Base-by-base conservation (phyloP, 2,113 vertebrate species). In the Aldabrachelys gigantea region DNA sequence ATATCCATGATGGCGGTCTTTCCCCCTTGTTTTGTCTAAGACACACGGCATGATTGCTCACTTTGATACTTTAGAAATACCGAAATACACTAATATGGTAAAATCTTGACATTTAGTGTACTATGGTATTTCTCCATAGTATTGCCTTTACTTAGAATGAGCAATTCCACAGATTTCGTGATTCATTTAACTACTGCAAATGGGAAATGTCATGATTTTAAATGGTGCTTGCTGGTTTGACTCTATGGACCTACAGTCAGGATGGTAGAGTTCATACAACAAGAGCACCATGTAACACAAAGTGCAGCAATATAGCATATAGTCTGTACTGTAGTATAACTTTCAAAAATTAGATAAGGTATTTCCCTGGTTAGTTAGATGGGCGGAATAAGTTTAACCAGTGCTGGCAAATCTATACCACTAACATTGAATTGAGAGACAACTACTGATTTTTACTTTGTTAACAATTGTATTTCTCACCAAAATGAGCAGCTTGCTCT, bases 1-100 rank as follows among this genome's bases (percentile, higher is more conserved):
- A 16, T 72, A 44, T 31, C 17, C 5, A 13, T 29, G 4, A 24
- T 62, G 10, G 3, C 14, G 2, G 31, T 29, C 78, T 78, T 89
- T 80, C 13, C 3, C 21, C 5, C 35, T 54, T 80, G 21, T 25
- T 92, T 85, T 69, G 4, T 72, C 56, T 47, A 8, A 80, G 1
- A 5, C 1, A 6, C 5, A 69, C 10, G 80, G 3, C 22, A 53
- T 24, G 6, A 25, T 24, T 83, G 11, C 2, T 83, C n/a, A 72
- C 49, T 87, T 82, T 96, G n/a, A 52, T 72, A 56, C 21, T 69
- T 84, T 88, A 81, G 76, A 93, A 93, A 86, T 89, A 53, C 56
- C 88, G n/a, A 85, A 91, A 90, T 83, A 78, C 0, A 0, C 82
- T 89, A 9, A 62, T 91, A 80, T 2, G 5, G 4, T 35, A 62